phyloP scores from a whole-genome alignment of 2,797 vertebrate genomes.

The Aselliscus stoliczkanus region DNA sequence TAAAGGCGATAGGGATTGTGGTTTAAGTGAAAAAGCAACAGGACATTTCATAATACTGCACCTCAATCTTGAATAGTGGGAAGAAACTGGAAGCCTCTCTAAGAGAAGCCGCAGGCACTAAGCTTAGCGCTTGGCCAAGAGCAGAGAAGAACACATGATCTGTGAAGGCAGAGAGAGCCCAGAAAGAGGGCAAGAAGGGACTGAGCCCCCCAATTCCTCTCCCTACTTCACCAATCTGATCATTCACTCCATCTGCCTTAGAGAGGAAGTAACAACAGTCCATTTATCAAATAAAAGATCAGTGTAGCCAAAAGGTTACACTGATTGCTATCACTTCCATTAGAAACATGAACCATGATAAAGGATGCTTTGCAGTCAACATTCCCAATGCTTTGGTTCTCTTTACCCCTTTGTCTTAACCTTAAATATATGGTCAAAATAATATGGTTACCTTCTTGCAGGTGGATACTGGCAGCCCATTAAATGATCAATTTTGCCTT shows the following conservation, averaged over 20 bases:
- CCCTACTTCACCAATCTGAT: background rate
- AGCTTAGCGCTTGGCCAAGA: background rate
- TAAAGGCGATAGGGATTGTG: background rate
- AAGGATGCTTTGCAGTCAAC: background rate
- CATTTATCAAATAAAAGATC: too few relatives aligned
- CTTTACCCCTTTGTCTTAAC: background rate
- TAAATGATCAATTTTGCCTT: background rate
- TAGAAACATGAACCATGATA: background rate
- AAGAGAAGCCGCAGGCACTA: background rate
- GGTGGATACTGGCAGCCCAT: background rate
- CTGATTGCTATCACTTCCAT: background rate
- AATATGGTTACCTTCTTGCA: background rate
- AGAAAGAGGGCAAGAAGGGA: background rate
- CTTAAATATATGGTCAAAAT: background rate
- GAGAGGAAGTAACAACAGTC: background rate
- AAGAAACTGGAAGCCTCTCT: background rate
- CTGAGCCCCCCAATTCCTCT: background rate
- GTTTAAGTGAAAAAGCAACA: background rate
- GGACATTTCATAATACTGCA: background rate
- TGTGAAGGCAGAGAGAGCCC: background rate
- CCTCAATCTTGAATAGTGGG: background rate
- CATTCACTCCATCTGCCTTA: background rate
- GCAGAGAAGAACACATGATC: background rate
- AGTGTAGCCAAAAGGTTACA: background rate
- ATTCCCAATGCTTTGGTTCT: background rate